Evolutionary conservation across 2,888 invertebrate species (phyloP).

Genomic region (Tinea semifulvella): DNA sequence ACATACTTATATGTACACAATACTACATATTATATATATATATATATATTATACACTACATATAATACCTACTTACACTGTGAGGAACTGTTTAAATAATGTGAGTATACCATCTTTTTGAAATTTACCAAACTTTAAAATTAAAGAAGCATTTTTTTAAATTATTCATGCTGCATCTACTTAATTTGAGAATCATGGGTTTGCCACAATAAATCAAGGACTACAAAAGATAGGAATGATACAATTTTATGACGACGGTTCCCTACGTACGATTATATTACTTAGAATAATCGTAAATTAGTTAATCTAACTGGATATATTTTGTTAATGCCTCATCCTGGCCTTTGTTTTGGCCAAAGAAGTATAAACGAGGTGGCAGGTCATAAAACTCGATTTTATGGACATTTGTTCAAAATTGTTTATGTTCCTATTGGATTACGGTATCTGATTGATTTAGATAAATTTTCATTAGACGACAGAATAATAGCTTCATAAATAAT

Average conservation of each 20-base stretch:
- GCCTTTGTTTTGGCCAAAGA: constrained; percentile 42
- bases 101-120: no score
- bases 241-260: constrained; percentile 6
- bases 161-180: no score
- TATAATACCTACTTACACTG: no score
- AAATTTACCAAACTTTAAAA: no score
- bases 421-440: constrained; percentile 52
- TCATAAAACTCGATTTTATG: constrained; percentile 53
- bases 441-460: constrained; percentile 59
- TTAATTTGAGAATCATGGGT: no score
- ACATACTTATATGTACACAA: no score
- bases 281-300: constrained; percentile 41
- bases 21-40: no score
- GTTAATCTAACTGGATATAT: constrained; percentile 38
- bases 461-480: constrained; percentile 27
- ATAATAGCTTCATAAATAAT: constrained; percentile 2
- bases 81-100: no score
- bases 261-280: constrained; percentile 25
- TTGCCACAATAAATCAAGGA: constrained; percentile 9
- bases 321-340: constrained; percentile 41
- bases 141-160: no score
- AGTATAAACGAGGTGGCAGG: constrained; percentile 55
- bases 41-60: no score
- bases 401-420: constrained; percentile 52
- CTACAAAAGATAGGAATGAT: constrained; percentile 6